phyloP scores from a whole-genome alignment of 2,888 invertebrate genomes.

The Catocala nupta region DNA sequence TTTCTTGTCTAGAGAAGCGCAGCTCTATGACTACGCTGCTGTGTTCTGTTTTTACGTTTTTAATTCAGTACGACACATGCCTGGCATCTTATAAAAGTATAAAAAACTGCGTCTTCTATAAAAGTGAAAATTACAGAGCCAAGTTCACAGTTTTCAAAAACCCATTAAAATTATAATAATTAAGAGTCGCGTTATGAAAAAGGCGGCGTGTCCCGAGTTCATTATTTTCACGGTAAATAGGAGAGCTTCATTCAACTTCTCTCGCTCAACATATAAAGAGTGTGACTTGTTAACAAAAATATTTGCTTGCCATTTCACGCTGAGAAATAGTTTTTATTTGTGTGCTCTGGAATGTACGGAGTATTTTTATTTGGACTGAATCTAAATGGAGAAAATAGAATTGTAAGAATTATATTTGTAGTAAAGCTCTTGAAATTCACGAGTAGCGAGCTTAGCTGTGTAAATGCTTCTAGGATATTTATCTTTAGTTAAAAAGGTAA shows the following conservation, averaged over 20 bases:
- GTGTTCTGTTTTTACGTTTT: no score
- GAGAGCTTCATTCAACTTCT: constrained; percentile 37
- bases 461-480: no score
- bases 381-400: constrained; percentile 1
- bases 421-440: no score
- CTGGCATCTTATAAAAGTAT: neutral
- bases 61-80: no score
- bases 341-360: constrained; percentile 3
- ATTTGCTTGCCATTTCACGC: constrained; percentile 41
- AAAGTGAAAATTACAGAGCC: neutral
- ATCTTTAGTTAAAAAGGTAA: no score
- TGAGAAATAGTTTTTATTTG: constrained; percentile 18
- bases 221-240: constrained; percentile 48
- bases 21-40: no score
- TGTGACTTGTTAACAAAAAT: constrained; percentile 45
- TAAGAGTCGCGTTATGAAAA: constrained; percentile 38
- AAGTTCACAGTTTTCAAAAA: constrained; percentile 14
- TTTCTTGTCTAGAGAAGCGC: no score
- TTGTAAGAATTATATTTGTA: no score
- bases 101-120: neutral
- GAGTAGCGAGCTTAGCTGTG: no score
- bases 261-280: constrained; percentile 33
- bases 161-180: constrained; percentile 40
- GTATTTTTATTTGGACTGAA: neutral
- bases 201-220: constrained; percentile 29